Conservation (phyloP, 2,113 vertebrate species). For the Microcebus jonahi region DNA sequence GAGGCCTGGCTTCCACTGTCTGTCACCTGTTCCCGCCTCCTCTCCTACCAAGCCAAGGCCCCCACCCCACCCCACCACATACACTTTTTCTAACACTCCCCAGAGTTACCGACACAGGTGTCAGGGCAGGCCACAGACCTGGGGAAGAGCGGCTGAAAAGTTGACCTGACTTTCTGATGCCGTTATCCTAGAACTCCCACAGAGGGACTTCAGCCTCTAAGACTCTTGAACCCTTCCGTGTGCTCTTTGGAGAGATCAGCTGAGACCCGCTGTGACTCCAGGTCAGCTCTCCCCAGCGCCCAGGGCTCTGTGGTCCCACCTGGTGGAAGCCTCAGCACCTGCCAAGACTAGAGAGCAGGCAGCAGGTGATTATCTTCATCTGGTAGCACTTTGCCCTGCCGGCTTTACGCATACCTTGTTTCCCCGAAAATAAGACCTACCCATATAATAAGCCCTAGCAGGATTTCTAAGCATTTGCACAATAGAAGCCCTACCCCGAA, state of each 20-base stretch:
- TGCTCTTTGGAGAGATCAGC: neutral
- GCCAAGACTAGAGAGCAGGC: neutral
- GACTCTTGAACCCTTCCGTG: too few relatives aligned
- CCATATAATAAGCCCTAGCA: too few relatives aligned
- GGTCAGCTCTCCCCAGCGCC: neutral
- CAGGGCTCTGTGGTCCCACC: neutral
- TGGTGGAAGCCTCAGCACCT: accelerated
- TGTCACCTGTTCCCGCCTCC: neutral
- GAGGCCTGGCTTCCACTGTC: accelerated
- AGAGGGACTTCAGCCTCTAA: neutral
- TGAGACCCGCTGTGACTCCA: accelerated
- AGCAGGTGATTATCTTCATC: accelerated
- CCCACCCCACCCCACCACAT: too few relatives aligned
- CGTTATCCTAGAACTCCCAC: accelerated
- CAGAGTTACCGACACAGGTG: neutral
- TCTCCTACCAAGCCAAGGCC: neutral
- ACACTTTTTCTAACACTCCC: neutral
- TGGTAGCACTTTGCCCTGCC: too few relatives aligned
- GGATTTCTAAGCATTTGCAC: too few relatives aligned
- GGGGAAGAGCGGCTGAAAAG: neutral
- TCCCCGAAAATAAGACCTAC: too few relatives aligned
- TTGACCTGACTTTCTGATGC: accelerated
- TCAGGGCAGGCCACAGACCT: neutral
- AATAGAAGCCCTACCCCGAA: too few relatives aligned
- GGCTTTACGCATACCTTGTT: neutral